Evolutionary conservation across 2,113 vertebrate genomes (phyloP).

Genomic region (Solea solea): DNA sequence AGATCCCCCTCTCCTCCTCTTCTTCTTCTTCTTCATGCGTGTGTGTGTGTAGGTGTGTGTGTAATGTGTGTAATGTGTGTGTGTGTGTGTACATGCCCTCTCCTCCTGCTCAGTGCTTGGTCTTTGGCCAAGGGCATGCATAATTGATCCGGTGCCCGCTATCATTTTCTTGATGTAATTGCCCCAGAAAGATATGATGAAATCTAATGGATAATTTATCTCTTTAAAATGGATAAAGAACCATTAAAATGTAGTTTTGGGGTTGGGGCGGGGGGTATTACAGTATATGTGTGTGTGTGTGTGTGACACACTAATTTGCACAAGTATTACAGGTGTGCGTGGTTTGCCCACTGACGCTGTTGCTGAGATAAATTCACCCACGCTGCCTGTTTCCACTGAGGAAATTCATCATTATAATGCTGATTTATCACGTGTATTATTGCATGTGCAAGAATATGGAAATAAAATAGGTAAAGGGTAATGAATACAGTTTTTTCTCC

Average conservation of each 20-base stretch:
- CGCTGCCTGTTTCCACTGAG: not conserved
- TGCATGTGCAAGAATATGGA: not conserved
- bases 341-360: constrained; percentile 11
- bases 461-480: not conserved
- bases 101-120: constrained; percentile 93
- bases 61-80: constrained; percentile 57
- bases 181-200: constrained; percentile 98
- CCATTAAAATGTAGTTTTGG: constrained; percentile 70
- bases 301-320: constrained; percentile 6
- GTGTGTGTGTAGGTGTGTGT: constrained; percentile 60
- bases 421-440: not conserved
- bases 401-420: not conserved
- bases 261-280: not conserved
- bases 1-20: constrained; percentile 63
- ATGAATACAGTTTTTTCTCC: not conserved
- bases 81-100: constrained; percentile 84
- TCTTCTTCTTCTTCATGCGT: constrained; percentile 84
- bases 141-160: constrained; percentile 97
- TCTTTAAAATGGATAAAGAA: constrained; percentile 88
- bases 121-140: constrained; percentile 97
- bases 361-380: not conserved
- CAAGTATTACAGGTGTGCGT: constrained; percentile 17
- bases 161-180: constrained; percentile 99
- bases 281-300: constrained; percentile 18
- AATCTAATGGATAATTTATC: constrained; percentile 99